Percentiles rank a stretch among this genome's conserved stretches.
These are phyloP conservation scores for Syrphus vitripennis DNA, from an alignment of 2,888 invertebrate genomes.

Conservation along the genomic window DNA sequence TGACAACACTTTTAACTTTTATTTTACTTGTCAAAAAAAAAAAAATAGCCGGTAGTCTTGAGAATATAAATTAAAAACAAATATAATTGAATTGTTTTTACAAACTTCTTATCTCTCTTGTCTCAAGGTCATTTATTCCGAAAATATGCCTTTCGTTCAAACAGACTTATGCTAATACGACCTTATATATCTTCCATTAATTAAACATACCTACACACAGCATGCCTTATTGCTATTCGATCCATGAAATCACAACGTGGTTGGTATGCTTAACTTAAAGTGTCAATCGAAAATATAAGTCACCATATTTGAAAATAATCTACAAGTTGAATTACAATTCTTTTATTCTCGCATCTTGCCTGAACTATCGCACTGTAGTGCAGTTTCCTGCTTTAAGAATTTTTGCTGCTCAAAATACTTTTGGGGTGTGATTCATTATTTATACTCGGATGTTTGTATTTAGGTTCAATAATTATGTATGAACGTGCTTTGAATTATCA, in stretches of 20 bases:
- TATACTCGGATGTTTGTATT: not conserved
- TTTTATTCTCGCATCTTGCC: slow-evolving; percentile 13
- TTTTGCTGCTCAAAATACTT: not conserved
- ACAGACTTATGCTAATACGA: slow-evolving; percentile 9
- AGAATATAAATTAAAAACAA: not conserved
- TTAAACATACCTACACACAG: slow-evolving; percentile 24
- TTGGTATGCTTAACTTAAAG: slow-evolving; percentile 16
- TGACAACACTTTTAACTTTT: not conserved
- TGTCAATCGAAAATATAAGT: slow-evolving; percentile 35
- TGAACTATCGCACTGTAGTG: not conserved
- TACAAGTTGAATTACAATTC: slow-evolving; percentile 24
- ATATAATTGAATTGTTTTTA: not conserved
- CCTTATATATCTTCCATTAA: slow-evolving; percentile 37
- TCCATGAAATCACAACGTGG: slow-evolving; percentile 29
- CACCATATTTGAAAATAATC: slow-evolving; percentile 3
- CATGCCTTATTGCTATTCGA: slow-evolving; percentile 40
- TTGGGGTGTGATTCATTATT: not conserved
- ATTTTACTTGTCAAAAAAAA: not conserved
- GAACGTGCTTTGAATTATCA: slow-evolving; percentile 27
- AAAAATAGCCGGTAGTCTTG: not conserved
- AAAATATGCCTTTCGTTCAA: slow-evolving; percentile 36
- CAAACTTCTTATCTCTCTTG: not conserved
- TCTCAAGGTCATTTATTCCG: slow-evolving; percentile 42
- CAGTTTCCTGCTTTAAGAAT: slow-evolving; percentile 5
- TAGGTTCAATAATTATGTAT: not conserved